phyloP scores from a whole-genome alignment of 2,113 vertebrate genomes.

The Burhinus oedicnemus region DNA sequence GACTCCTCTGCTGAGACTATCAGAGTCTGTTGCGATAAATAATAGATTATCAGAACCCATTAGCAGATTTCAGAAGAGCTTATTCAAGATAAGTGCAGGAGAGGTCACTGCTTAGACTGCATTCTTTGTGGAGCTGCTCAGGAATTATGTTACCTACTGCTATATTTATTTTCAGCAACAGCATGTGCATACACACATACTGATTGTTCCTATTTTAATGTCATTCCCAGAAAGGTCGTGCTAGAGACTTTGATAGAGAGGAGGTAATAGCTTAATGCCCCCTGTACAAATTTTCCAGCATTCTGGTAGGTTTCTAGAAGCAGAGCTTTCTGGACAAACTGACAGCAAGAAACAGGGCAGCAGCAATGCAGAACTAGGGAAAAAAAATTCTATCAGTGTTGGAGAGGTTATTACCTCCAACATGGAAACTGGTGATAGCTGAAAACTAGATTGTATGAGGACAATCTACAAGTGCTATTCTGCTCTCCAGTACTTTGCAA shows the following conservation, averaged over 20 bases:
- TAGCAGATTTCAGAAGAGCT: conserved; percentile 69
- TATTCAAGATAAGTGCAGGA: conserved; percentile 51
- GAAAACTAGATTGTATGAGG: neutral
- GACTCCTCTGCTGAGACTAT: conserved; percentile 37
- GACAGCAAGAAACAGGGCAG: neutral
- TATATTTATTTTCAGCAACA: conserved; percentile 35
- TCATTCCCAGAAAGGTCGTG: conserved; percentile 29
- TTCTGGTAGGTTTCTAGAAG: neutral
- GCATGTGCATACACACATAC: neutral
- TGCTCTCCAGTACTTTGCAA: neutral
- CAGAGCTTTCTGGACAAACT: neutral
- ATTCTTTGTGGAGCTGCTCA: conserved; percentile 38
- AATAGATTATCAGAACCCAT: conserved; percentile 75
- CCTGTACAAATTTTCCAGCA: neutral
- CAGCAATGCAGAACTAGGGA: neutral
- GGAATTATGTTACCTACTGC: conserved; percentile 22
- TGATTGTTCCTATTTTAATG: conserved; percentile 21
- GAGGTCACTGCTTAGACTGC: conserved; percentile 50
- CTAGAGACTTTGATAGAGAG: neutral
- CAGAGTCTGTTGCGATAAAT: conserved; percentile 69
- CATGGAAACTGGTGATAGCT: neutral
- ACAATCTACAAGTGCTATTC: neutral
- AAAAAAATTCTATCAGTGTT: neutral
- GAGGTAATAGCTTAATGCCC: neutral
- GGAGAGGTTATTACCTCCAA: neutral